These are phyloP conservation scores for Phymastichus coffea DNA, from an alignment of 1,140 invertebrate genomes.

Conservation along the genomic window DNA sequence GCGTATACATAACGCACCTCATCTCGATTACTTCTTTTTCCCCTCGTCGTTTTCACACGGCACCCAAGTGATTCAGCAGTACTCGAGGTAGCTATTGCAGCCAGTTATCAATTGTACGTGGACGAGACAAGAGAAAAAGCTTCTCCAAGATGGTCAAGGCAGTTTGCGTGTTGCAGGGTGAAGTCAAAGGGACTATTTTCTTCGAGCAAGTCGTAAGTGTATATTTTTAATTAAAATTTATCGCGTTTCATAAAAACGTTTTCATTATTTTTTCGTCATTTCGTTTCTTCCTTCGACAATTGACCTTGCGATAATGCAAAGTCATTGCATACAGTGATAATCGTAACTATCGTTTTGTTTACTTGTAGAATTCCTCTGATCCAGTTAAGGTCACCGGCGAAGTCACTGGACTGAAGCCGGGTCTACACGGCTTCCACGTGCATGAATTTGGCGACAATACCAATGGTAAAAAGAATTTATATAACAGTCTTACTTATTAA, in stretches of 20 bases:
- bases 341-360: too few species aligned
- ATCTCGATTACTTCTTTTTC: too few species aligned
- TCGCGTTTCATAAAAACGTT: neutral
- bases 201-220: slow-evolving; percentile 74
- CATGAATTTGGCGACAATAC: slow-evolving; percentile 97
- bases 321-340: too few species aligned
- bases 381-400: slow-evolving; percentile 71
- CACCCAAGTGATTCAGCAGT: neutral
- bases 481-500: neutral
- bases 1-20: too few species aligned
- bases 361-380: slow-evolving; percentile 12
- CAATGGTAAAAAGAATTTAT: slow-evolving; percentile 63
- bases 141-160: slow-evolving; percentile 69
- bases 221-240: slow-evolving; percentile 11
- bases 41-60: neutral
- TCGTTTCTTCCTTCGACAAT: too few species aligned
- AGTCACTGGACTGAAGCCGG: slow-evolving; percentile 68
- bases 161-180: slow-evolving; percentile 82
- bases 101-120: too few species aligned
- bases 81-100: too few species aligned
- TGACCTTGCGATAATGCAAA: too few species aligned
- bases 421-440: slow-evolving; percentile 91
- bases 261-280: too few species aligned
- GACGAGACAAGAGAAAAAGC: too few species aligned
- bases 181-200: slow-evolving; percentile 77